Evolutionary conservation across 1,140 invertebrate genomes (phyloP), one percentile per base, ranked within the genome.

Genomic region (Lucilia sericata): DNA sequence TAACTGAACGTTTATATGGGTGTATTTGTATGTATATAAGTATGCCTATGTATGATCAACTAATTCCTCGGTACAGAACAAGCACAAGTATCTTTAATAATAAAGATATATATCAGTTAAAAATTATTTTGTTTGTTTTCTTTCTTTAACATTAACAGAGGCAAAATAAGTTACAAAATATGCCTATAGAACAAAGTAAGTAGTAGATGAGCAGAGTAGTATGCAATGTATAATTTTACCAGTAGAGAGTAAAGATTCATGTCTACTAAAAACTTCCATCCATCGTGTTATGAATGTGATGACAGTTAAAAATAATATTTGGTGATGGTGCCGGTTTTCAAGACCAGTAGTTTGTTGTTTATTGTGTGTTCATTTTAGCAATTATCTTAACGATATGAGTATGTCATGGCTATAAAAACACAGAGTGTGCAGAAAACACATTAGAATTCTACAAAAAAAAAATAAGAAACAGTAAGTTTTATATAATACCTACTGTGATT

Each of bases 291-390:
- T 70, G 65, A 70, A 25, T 70, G n/a, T 70, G 65, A 21, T 70
- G 65, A 70, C 65, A 70, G 19, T 70, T 70, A 21, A 19, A 12
- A 25, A 70, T 21, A 70, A 14, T 75, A 25, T 80, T 80, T 80
- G 51, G 55, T 82, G 19, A 47, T 47, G 81, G 82, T 82, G 82
- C 70, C 55, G 25, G 82, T 47, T 82, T 82, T 82, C 82, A 82
- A 82, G 82, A 82, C 82, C 82, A 82, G 55, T 82, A 82, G 82
- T 82, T 80, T 80, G 76, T 21, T 21, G 65, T 70, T 70, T 70
- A 51, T 42, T 47, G 34, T 19, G 36, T 49, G 76, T 19, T 80
- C 17, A 19, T 80, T 19, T 80, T n/a, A 19, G 19, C 76, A 51
- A 51, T 80, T 80, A 80, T 70, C n/a, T 10, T 70, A 70, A n/a